These are phyloP conservation scores for Polydrusus tereticollis DNA, from an alignment of 2,888 invertebrate species.

Conservation along the genomic window DNA sequence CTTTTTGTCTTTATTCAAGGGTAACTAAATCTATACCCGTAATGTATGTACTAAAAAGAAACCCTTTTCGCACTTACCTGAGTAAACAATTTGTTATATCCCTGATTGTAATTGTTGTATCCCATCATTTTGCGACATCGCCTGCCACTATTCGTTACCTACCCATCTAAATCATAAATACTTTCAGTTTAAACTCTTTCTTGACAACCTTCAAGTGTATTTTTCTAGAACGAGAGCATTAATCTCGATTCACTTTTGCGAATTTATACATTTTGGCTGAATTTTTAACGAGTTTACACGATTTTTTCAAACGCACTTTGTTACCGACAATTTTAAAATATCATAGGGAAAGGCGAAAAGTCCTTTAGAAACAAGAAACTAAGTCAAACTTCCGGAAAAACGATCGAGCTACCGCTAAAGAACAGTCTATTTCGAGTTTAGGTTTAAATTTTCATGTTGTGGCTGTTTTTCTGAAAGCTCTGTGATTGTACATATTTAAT, in stretches of 20 bases:
- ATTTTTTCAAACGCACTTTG: not conserved
- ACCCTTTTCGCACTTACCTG: slow-evolving; percentile 73
- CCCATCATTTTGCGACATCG: slow-evolving; percentile 82
- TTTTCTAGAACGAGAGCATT: not conserved
- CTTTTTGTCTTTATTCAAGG: too few relatives aligned
- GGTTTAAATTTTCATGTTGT: slow-evolving; percentile 48
- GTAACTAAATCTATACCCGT: too few relatives aligned
- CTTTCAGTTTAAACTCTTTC: not conserved
- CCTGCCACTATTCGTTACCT: slow-evolving; percentile 39
- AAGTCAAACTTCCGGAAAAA: slow-evolving; percentile 18
- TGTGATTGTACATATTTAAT: slow-evolving; percentile 48
- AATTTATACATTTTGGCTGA: not conserved
- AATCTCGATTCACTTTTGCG: not conserved
- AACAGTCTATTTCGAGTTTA: slow-evolving; percentile 33
- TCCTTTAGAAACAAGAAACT: not conserved
- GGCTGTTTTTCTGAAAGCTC: slow-evolving; percentile 40
- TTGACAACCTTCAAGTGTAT: not conserved
- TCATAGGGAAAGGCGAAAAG: not conserved
- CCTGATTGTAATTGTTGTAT: slow-evolving; percentile 81
- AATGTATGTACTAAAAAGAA: too few relatives aligned
- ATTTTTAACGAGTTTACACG: not conserved
- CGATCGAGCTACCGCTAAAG: slow-evolving; percentile 30
- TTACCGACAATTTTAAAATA: not conserved
- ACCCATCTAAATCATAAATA: slow-evolving; percentile 7
- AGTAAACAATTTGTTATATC: slow-evolving; percentile 87